Percentiles rank a stretch among this genome's conserved stretches.
phyloP scores from a whole-genome alignment of 2,888 invertebrate genomes.

The Drosophila cognata region DNA sequence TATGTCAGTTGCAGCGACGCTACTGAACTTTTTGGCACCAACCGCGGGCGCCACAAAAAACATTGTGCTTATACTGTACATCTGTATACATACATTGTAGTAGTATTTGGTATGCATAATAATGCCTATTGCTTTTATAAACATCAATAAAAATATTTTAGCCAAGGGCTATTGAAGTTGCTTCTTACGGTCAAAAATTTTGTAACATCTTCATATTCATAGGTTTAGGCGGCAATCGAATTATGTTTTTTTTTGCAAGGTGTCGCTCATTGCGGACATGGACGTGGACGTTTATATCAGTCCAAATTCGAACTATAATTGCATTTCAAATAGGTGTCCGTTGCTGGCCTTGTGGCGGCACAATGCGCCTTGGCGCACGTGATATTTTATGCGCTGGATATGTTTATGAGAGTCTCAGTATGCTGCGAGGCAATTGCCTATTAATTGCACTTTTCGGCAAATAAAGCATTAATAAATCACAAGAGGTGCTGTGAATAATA shows the following conservation, averaged over 20 bases:
- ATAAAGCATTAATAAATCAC: constrained; percentile 23
- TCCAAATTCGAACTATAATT: constrained; percentile 58
- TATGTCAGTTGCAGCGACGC: constrained; percentile 38
- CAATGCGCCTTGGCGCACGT: constrained; percentile 63
- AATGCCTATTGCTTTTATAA: constrained; percentile 38
- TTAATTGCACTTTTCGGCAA: constrained; percentile 28
- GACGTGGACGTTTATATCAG: constrained; percentile 29
- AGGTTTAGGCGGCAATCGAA: constrained; percentile 32
- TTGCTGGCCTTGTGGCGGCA: constrained; percentile 58
- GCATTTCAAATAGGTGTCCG: constrained; percentile 69
- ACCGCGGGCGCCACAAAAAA: constrained; percentile 50
- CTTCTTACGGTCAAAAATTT: constrained; percentile 24
- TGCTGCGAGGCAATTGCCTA: constrained; percentile 20
- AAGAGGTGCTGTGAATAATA: not conserved
- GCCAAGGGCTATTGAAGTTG: not conserved
- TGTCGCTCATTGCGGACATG: constrained; percentile 66
- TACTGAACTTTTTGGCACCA: constrained; percentile 66
- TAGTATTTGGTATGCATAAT: constrained; percentile 35
- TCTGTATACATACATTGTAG: not conserved
- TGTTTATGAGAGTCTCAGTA: constrained; percentile 55
- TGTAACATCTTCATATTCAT: constrained; percentile 40
- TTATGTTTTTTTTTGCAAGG: constrained; percentile 59
- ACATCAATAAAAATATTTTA: constrained; percentile 29
- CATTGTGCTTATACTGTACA: constrained; percentile 5
- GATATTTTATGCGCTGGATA: constrained; percentile 54